Evolutionary conservation across 2,888 invertebrate genomes (phyloP).

Genomic region (Nomada ruficornis): DNA sequence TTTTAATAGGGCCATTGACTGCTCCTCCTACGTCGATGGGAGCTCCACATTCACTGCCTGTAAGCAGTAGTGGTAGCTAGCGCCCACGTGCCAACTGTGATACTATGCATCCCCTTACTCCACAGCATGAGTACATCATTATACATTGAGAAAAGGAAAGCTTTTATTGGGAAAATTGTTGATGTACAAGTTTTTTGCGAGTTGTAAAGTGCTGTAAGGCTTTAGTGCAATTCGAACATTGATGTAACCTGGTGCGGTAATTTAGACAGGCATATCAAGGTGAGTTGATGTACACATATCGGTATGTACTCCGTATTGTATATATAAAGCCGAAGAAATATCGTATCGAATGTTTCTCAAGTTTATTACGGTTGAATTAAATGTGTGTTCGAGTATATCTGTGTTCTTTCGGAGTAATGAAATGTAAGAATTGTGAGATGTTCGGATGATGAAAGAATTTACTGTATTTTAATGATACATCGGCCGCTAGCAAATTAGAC

Average conservation of each 20-base stretch:
- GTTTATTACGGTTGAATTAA: conserved; percentile 41
- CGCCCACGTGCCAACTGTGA: conserved; percentile 84
- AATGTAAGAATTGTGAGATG: conserved; percentile 47
- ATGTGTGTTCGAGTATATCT: conserved; percentile 62
- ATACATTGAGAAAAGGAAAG: conserved; percentile 77
- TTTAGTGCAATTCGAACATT: conserved; percentile 81
- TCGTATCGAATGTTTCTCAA: conserved; percentile 38
- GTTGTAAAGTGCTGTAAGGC: conserved; percentile 78
- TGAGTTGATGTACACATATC: conserved; percentile 76
- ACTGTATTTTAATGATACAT: conserved; percentile 46
- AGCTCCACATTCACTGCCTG: conserved; percentile 83
- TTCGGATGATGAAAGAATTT: conserved; percentile 23
- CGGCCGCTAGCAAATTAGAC: conserved; percentile 54
- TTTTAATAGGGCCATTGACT: conserved; percentile 79
- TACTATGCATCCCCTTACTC: conserved; percentile 82
- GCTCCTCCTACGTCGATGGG: conserved; percentile 83
- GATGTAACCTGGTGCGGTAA: conserved; percentile 73
- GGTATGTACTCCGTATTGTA: conserved; percentile 61
- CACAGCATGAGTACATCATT: conserved; percentile 81
- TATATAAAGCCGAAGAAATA: conserved; percentile 47
- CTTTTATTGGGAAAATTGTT: conserved; percentile 72
- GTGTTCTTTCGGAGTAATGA: conserved; percentile 58
- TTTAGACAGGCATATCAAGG: conserved; percentile 70
- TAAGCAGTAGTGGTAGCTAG: conserved; percentile 84
- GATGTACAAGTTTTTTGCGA: conserved; percentile 76